Conservation (phyloP, 2,888 invertebrate species). For the Aplocera efformata region DNA sequence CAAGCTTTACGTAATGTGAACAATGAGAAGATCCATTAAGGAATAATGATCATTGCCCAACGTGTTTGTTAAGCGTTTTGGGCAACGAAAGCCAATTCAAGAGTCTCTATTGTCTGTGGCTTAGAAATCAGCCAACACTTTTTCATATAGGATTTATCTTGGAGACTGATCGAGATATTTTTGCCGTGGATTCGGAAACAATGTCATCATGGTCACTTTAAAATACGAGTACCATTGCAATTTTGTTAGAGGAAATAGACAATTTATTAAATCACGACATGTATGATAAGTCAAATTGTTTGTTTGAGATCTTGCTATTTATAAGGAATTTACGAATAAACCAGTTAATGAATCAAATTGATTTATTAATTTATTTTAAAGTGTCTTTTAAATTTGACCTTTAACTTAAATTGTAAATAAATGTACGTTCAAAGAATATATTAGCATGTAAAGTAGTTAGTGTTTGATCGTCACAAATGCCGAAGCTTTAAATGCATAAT, state of each 20-base stretch:
- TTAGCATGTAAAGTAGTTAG: not conserved
- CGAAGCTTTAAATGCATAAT: too few relatives aligned
- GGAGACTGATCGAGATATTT: too few relatives aligned
- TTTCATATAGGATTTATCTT: too few relatives aligned
- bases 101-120: constrained; percentile 53
- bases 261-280: constrained; percentile 22
- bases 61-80: constrained; percentile 58
- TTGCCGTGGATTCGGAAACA: too few relatives aligned
- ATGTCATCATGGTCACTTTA: too few relatives aligned
- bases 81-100: constrained; percentile 56
- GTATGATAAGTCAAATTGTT: constrained; percentile 19
- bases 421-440: constrained; percentile 6
- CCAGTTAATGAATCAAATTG: constrained; percentile 16
- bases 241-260: constrained; percentile 20
- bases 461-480: too few relatives aligned
- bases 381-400: constrained; percentile 17
- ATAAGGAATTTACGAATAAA: constrained; percentile 9
- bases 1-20: constrained; percentile 65
- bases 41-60: constrained; percentile 73
- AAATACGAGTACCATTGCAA: not conserved
- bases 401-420: constrained; percentile 10
- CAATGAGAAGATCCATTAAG: constrained; percentile 71
- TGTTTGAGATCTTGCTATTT: constrained; percentile 8
- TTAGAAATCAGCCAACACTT: too few relatives aligned
- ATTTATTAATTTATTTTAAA: constrained; percentile 19